Base-by-base conservation (phyloP, 2,113 vertebrate genomes). In the Sisor rabdophorus region DNA sequence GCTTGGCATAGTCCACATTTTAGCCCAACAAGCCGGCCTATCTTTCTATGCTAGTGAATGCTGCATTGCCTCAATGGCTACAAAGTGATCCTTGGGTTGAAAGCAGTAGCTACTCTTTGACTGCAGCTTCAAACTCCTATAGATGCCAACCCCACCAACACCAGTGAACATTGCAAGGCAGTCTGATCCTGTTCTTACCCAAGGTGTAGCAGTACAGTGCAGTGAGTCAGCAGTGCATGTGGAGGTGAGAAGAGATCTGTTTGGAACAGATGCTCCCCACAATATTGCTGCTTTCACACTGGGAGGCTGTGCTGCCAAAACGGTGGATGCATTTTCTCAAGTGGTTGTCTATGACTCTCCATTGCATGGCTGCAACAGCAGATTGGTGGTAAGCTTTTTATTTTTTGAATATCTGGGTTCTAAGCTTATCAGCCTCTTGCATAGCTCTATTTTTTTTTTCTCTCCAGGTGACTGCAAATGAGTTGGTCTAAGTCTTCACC, bases 251-350 rank as follows among this genome's bases (percentile, higher is more conserved):
- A 64, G 58, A 59, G 83, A 88, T 83, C 86, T 91, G 65, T 78
- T 89, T 11, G 88, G 91, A 4, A 89, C 84, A 6, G 79, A 85
- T 60, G 85, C 88, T 82, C 11, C 85, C 53, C 87, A 89, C 73
- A 79, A 17, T 11, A 71, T 86, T 0, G 67, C 80, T 3, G 87
- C 87, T 59, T 76, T 91, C 67, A 87, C 79, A 10, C 70, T 91
- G 65, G 89, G 89, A 75, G 88, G 83, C 73, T 92, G 89, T 63
- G 12, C 75, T 20, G 0, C 50, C 1, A 24, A 47, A 0, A 78
- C 47, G 1, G 30, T 78, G 20, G 79, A 76, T 63, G 17, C 50
- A 36, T 36, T n/a, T 26, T 20, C 56, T 71, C 71, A 65, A 28
- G 17, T 81, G 44, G 56, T 90, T 58, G 36, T 56, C 0, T 90